Base-by-base conservation (phyloP, 2,797 vertebrate genomes). In the Chrysocyon brachyurus region DNA sequence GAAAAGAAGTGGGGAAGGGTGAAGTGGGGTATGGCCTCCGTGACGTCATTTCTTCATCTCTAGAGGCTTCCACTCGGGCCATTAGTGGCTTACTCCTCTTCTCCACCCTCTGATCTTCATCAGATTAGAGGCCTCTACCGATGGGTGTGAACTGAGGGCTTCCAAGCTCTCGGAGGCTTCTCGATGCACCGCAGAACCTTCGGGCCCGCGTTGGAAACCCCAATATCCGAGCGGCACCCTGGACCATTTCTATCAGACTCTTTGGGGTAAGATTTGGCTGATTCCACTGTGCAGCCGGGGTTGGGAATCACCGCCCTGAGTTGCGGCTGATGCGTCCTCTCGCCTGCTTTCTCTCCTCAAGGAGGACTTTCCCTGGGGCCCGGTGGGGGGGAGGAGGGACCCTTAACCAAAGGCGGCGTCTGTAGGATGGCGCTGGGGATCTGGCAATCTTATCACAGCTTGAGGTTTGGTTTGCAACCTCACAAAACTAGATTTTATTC, bases 391-490 rank as follows among this genome's bases (percentile, higher is more conserved):
- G 7, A 36, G 57, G 70, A 6, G 54, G 57, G 21, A 0, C 4
- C 3, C 31, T 72, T 70, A 36, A 36, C n/a, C 28, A 22, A 66
- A 56, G 84, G 59, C 56, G 12, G 49, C 59, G 54, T 63, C 73
- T 75, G 21, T 12, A 77, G 63, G 31, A 26, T 57, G 36, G 9
- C 24, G 12, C 64, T 79, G 87, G 22, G 85, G 33, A 78, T 14
- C 36, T 66, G 72, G 22, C 8, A 12, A 16, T 33, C 57, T 63
- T 46, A 21, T 40, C 21, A 5, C 14, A 52, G 54, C 22, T 66
- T 59, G n/a, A 59, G 61, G 72, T 59, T 94, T 70, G 90, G 82
- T 19, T 85, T 87, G 61, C 64, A 46, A 24, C 59, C 70, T 81
- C 70, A 17, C 22, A 87, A 64, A 46, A 70, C 28, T 15, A 59